phyloP scores from a whole-genome alignment of 2,797 vertebrate genomes.

The Gadopsis marmoratus region DNA sequence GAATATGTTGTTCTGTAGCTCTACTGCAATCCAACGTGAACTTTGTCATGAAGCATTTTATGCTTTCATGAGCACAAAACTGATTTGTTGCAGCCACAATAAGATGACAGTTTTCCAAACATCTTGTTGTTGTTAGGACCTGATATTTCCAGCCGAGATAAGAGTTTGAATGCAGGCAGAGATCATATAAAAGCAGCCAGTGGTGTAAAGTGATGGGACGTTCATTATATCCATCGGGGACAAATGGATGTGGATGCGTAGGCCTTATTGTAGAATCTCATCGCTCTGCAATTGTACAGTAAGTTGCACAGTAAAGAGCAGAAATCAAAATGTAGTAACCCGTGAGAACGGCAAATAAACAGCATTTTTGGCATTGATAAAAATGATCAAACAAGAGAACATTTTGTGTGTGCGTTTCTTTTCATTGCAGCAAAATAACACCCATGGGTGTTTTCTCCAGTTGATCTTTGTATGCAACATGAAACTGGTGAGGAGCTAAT shows the following conservation, averaged over 20 bases:
- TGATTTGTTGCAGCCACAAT: not conserved
- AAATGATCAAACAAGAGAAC: not conserved
- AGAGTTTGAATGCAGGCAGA: not conserved
- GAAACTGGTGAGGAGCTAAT: not conserved
- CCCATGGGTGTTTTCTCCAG: not conserved
- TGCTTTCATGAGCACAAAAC: slow-evolving; percentile 16
- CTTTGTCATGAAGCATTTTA: slow-evolving; percentile 5
- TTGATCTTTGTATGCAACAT: not conserved
- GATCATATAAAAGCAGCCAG: no score
- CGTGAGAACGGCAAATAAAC: not conserved
- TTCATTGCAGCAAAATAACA: not conserved
- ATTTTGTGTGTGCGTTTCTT: not conserved
- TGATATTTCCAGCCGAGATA: not conserved
- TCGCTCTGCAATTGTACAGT: not conserved
- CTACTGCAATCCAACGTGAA: not conserved
- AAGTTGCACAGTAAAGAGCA: not conserved
- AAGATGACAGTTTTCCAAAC: not conserved
- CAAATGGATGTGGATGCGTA: not conserved
- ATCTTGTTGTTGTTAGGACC: not conserved
- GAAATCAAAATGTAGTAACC: not conserved
- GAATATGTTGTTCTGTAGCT: not conserved
- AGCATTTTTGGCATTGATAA: not conserved
- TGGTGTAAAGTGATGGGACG: not conserved
- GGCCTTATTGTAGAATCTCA: not conserved
- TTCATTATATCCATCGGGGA: not conserved